Conservation (phyloP, 2,113 vertebrate genomes). For the Sterrhoptilus dennistouni region DNA sequence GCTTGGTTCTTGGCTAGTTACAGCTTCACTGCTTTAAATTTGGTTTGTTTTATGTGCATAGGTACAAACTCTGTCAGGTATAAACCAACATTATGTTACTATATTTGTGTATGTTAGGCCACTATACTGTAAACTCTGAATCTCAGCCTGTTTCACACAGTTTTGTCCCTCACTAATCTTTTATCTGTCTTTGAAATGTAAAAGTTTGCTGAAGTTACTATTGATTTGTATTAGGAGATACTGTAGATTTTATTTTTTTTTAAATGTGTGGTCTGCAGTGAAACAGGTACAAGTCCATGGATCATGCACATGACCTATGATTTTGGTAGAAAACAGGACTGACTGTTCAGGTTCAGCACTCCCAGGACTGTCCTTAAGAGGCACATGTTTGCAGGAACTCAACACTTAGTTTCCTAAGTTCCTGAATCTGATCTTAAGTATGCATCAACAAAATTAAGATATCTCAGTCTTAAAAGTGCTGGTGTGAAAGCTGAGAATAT, state of each 20-base stretch:
- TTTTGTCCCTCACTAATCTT: background rate
- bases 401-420: background rate
- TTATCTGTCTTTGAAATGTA: background rate
- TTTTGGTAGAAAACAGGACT: background rate
- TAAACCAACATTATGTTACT: background rate
- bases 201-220: background rate
- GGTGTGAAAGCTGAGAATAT: background rate
- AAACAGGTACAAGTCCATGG: background rate
- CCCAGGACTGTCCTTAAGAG: background rate
- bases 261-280: background rate
- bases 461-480: background rate
- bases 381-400: accelerated
- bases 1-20: background rate
- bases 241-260: background rate
- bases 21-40: background rate
- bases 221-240: background rate
- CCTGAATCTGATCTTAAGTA: background rate
- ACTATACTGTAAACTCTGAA: background rate
- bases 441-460: background rate
- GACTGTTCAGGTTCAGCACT: background rate
- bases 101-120: background rate
- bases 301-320: background rate
- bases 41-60: background rate
- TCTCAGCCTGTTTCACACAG: background rate
- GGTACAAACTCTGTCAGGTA: background rate